Evolutionary conservation across 2,888 invertebrate species (phyloP).

Genomic region (Mantis religiosa): DNA sequence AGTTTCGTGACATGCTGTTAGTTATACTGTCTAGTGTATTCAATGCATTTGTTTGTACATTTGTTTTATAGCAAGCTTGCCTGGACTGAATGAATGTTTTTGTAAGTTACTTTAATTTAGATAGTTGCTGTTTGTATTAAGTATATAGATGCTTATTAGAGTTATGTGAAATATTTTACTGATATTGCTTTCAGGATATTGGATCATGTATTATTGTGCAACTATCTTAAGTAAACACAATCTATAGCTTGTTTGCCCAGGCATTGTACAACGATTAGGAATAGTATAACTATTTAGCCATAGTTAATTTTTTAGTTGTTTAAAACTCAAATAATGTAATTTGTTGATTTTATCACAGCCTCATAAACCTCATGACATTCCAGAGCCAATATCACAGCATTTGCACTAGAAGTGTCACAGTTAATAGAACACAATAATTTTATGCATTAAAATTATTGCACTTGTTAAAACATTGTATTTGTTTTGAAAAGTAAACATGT

Average conservation of each 20-base stretch:
- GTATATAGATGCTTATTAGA: not conserved
- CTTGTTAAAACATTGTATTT: not conserved
- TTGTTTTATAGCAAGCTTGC: constrained; percentile 18
- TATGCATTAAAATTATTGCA: not conserved
- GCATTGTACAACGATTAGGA: not conserved
- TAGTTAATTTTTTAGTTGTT: not conserved
- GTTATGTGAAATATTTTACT: not conserved
- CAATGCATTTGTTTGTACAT: not conserved
- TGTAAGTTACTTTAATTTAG: constrained; percentile 7
- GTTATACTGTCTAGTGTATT: not conserved
- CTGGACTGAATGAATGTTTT: constrained; percentile 13
- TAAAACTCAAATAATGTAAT: not conserved
- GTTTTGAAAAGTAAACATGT: not conserved
- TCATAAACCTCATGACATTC: not conserved
- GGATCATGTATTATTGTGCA: not conserved
- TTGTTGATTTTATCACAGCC: not conserved
- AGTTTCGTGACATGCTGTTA: not conserved
- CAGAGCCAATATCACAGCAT: not conserved
- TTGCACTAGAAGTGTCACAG: not conserved
- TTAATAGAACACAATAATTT: not conserved
- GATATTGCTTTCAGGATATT: not conserved
- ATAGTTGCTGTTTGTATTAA: not conserved
- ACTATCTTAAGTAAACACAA: not conserved
- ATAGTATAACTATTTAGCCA: not conserved
- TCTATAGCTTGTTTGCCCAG: not conserved